phyloP scores from a whole-genome alignment of 1,140 invertebrate species.

The Camponotus floridanus region DNA sequence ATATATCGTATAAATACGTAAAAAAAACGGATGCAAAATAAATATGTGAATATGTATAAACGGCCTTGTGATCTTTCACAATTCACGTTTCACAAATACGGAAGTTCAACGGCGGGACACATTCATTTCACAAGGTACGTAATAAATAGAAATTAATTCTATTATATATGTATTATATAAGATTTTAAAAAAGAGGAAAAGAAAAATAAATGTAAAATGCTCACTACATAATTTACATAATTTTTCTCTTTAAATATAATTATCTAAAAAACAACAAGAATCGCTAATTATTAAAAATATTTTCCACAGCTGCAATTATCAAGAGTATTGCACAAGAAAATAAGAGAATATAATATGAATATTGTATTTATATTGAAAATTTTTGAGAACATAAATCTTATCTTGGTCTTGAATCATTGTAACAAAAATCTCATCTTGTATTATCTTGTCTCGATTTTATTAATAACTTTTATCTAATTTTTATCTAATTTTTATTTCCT shows the following conservation, averaged over 20 bases:
- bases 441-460: no score
- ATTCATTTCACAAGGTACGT: neutral
- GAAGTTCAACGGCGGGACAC: neutral
- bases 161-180: neutral
- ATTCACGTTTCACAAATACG: neutral
- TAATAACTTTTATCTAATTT: no score
- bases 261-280: no score
- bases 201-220: neutral
- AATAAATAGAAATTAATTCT: neutral
- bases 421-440: no score
- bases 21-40: conserved; percentile 64
- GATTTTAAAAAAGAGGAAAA: neutral
- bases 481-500: no score
- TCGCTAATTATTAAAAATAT: neutral
- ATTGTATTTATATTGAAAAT: no score
- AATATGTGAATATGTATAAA: conserved; percentile 68
- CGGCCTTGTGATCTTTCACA: conserved; percentile 36
- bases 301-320: neutral
- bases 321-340: no score
- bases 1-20: conserved; percentile 70
- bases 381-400: no score
- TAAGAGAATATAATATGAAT: no score
- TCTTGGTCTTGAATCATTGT: no score
- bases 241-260: neutral
- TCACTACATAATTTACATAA: neutral